Base-by-base conservation (phyloP, 1,140 invertebrate genomes). In the Ceratina japonica region DNA sequence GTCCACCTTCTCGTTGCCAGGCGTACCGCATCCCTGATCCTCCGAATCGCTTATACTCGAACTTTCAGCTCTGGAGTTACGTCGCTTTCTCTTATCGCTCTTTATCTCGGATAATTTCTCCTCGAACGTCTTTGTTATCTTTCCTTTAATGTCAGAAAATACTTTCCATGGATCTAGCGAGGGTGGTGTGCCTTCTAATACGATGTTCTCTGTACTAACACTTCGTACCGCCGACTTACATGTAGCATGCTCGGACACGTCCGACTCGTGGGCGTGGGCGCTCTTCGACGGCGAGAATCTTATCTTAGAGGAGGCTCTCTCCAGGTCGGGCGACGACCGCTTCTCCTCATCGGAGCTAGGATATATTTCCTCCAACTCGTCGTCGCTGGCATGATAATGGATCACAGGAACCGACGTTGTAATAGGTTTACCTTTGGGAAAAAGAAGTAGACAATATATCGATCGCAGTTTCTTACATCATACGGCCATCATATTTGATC, bases 331-430 rank as follows among this genome's bases (percentile, higher is more conserved):
- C 31, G 92, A 93, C 0, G 90, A 87, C 58, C 90, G 91, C 79
- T 94, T 93, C 82, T 95, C 94, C 22, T 95, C 94, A 85, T 95
- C 94, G 1, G 89, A 87, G 68, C 93, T 93, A 49, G 93, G 92
- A 85, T 94, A 95, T 10, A 96, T 82, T 88, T 95, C 95, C 83
- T 96, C 95, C 72, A 96, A 88, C 89, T 95, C 94, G 83, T 96
- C 95, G 84, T 95, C 95, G 83, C 94, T 95, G 44, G 95, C 94
- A 92, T 95, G 95, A 86, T 95, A 96, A 88, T 94, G 94, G 83
- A 96, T 95, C 18, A 94, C 92, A 64, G 94, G 94, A 76, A 94
- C 93, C 24, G 95, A 95, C 64, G 95, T 94, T 56, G 94, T 94
- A 37, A 95, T 93, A 62, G 94, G 91, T 93, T 95, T 95, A 85